Evolutionary conservation across 2,888 invertebrate species (phyloP).

Genomic region (Minunthozetes semirufus): DNA sequence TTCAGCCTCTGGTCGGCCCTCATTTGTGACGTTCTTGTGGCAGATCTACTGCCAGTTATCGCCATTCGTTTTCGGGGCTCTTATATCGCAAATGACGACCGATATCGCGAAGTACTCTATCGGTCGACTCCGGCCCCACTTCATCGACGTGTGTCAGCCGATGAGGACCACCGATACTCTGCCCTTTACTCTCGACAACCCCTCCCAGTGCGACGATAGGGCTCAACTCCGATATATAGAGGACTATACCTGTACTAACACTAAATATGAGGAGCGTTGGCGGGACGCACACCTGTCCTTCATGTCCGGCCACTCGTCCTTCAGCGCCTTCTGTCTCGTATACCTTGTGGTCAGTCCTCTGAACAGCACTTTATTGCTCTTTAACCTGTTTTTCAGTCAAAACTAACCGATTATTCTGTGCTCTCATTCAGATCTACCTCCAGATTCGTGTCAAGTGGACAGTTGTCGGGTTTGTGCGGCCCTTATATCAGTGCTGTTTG

Average conservation of each 20-base stretch:
- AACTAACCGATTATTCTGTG: no score
- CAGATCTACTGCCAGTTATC: constrained; percentile 38
- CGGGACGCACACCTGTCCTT: constrained; percentile 61
- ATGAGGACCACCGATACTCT: constrained; percentile 32
- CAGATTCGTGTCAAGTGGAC: constrained; percentile 74
- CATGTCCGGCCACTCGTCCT: constrained; percentile 85
- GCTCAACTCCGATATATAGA: constrained; percentile 42
- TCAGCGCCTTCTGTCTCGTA: constrained; percentile 61
- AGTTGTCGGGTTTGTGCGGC: constrained; percentile 70
- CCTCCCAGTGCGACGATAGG: constrained; percentile 49
- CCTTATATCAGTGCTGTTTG: constrained; percentile 73
- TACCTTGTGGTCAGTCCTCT: constrained; percentile 43
- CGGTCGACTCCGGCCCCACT: constrained; percentile 88
- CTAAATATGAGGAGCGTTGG: constrained; percentile 37
- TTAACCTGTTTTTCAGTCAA: background rate
- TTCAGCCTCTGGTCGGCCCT: background rate
- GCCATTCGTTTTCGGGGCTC: constrained; percentile 78
- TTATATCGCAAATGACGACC: constrained; percentile 73
- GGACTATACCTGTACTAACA: constrained; percentile 44
- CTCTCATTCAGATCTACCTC: constrained; percentile 62
- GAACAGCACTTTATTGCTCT: background rate
- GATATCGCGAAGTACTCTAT: constrained; percentile 90
- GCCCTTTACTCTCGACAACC: constrained; percentile 50
- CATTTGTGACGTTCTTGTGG: background rate
- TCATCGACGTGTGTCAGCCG: constrained; percentile 74